Evolutionary conservation across 1,140 invertebrate genomes (phyloP).

Genomic region (Drosophila grimshawi): DNA sequence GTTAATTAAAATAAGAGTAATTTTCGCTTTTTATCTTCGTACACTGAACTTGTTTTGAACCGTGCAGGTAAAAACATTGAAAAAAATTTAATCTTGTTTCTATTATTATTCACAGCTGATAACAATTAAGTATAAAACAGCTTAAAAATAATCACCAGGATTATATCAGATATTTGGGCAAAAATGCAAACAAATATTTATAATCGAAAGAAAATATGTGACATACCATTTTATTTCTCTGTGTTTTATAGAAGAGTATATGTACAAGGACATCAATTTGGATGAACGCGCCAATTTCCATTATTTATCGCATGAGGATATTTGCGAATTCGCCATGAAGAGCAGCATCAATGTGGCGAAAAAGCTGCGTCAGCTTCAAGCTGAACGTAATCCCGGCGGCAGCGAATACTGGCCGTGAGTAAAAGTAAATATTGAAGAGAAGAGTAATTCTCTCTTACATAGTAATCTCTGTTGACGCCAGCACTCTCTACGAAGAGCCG

Average conservation of each 20-base stretch:
- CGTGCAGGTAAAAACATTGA: background rate
- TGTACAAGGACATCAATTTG: slow-evolving; percentile 51
- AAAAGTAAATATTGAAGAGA: background rate
- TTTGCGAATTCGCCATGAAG: slow-evolving; percentile 79
- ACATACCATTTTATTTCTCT: slow-evolving; percentile 1
- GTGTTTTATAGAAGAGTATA: slow-evolving; percentile 37
- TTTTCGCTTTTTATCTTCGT: too few relatives aligned
- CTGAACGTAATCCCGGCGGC: slow-evolving; percentile 87
- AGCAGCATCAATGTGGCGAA: slow-evolving; percentile 89
- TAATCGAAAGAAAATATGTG: too few relatives aligned
- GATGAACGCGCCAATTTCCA: slow-evolving; percentile 38
- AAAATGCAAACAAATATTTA: too few relatives aligned
- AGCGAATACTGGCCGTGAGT: slow-evolving; percentile 88
- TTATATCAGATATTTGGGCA: too few relatives aligned
- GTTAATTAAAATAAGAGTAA: slow-evolving; percentile 2
- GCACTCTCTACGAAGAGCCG: slow-evolving; percentile 42
- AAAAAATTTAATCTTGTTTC: too few relatives aligned
- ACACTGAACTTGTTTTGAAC: background rate
- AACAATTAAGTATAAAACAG: too few relatives aligned
- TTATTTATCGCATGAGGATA: slow-evolving; percentile 67
- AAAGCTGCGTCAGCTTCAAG: slow-evolving; percentile 89
- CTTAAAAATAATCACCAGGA: too few relatives aligned
- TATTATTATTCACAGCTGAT: too few relatives aligned
- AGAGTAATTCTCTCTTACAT: background rate
- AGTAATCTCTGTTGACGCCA: background rate